A percentile compares a stretch with the other conserved stretches of the same genome.
Evolutionary conservation across 2,888 invertebrate genomes (phyloP).

Genomic region (Himalopsyche tibetana): DNA sequence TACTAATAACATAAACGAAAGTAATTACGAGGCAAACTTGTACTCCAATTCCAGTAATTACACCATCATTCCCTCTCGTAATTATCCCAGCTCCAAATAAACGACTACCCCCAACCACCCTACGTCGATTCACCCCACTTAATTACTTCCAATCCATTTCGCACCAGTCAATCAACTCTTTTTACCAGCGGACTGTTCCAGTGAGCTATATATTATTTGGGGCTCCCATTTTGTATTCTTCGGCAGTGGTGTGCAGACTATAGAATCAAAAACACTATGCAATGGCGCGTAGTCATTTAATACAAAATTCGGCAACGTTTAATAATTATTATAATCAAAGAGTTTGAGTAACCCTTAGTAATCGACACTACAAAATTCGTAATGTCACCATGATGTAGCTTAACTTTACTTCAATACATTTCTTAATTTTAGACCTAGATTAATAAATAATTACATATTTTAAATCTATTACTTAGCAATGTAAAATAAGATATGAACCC

Average conservation of each 20-base stretch:
- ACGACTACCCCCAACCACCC: neutral
- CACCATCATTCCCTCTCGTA: neutral
- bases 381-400: too few species aligned
- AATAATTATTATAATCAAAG: neutral
- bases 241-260: too few species aligned
- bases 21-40: neutral
- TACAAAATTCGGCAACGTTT: too few species aligned
- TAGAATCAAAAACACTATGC: too few species aligned
- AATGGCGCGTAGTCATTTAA: too few species aligned
- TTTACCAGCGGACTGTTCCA: neutral
- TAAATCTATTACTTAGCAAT: too few species aligned
- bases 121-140: neutral
- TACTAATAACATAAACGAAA: neutral
- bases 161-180: conserved; percentile 7
- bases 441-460: too few species aligned
- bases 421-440: too few species aligned
- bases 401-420: too few species aligned
- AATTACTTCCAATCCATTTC: conserved; percentile 34
- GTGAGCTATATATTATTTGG: conserved; percentile 1
- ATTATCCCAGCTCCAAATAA: conserved; percentile 2
- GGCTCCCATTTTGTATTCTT: neutral
- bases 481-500: too few species aligned
- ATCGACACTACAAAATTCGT: too few species aligned
- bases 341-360: too few species aligned
- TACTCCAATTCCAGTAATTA: neutral